Base-by-base conservation (phyloP, 2,888 invertebrate species). In the Limulus polyphemus region DNA sequence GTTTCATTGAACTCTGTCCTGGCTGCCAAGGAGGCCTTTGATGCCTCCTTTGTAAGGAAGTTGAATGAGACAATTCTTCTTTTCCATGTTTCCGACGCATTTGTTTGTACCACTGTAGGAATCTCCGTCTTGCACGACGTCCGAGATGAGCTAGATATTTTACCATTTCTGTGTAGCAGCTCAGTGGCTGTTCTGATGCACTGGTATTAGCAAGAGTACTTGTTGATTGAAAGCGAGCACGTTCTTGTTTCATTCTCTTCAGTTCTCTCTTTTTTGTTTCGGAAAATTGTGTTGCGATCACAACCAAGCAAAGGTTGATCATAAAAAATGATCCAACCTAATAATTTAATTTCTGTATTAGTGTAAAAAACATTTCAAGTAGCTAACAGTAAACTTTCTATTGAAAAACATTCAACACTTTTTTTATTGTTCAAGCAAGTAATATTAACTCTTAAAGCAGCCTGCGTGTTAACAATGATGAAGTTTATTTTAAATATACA, bases 291-390 rank as follows among this genome's bases (percentile, higher is more conserved):
- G 99, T 99, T 62, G 99, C 99, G 76, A 99, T 99, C 73, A 99
- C 99, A 81, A 99, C 99, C 75, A 99, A 84, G 83, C 99, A 99
- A 72, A 99, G 84, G 81, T 99, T 99, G 80, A 99, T 99, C 99
- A 99, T 99, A 82, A 99, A 99, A 82, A 99, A 99, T 65, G 99
- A 98, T 70, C 99, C 99, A 77, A 99, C 99, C 98, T 99, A 81
- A 65, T 75, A 69, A 54, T 58, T 3, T 32, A 32, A 32, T 7
- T 5, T 32, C 32, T 32, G 32, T 32, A 32, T 32, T 32, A 32
- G 7, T 32, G 32, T 32, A 32, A 32, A 32, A 7, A 32, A 32
- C 3, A 32, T 32, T 32, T 32, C 32, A 32, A 32, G 7, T 32
- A 32, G 32, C 32, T 32, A 32, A 32, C 32, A 32, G 5, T 5